Conservation (phyloP, 1,140 invertebrate genomes). For the Bemisia tabaci region DNA sequence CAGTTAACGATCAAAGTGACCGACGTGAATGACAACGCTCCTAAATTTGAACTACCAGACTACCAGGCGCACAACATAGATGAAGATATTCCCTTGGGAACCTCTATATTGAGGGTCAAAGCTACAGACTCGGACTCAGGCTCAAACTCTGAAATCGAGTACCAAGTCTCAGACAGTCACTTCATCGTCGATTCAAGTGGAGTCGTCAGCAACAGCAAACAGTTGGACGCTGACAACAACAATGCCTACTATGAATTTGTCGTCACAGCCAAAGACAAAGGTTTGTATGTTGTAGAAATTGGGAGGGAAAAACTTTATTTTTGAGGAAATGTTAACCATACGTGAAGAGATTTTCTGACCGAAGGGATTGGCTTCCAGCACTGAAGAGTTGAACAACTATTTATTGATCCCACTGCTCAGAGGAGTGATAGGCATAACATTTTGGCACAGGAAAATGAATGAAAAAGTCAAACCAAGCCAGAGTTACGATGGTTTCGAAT, state of each 20-base stretch:
- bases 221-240: slow-evolving; percentile 87
- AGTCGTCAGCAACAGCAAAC: slow-evolving; percentile 83
- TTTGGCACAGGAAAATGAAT: too few relatives aligned
- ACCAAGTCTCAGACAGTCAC: slow-evolving; percentile 81
- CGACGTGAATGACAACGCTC: slow-evolving; percentile 90
- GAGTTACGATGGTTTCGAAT: too few relatives aligned
- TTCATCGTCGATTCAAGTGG: slow-evolving; percentile 84
- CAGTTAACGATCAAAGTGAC: slow-evolving; percentile 79
- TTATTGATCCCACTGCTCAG: too few relatives aligned
- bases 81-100: slow-evolving; percentile 81
- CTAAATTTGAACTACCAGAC: slow-evolving; percentile 87
- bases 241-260: slow-evolving; percentile 92
- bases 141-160: slow-evolving; percentile 85
- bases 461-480: too few relatives aligned
- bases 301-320: too few relatives aligned
- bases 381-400: too few relatives aligned
- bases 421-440: too few relatives aligned
- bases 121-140: slow-evolving; percentile 87
- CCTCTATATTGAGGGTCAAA: slow-evolving; percentile 80
- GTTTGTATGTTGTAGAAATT: slow-evolving; percentile 25
- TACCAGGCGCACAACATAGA: slow-evolving; percentile 91
- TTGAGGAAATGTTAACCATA: too few relatives aligned
- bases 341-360: too few relatives aligned
- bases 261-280: slow-evolving; percentile 84
- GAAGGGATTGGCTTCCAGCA: too few relatives aligned